These are phyloP conservation scores for Beris chalybata DNA, from an alignment of 2,888 invertebrate genomes.

Conservation along the genomic window DNA sequence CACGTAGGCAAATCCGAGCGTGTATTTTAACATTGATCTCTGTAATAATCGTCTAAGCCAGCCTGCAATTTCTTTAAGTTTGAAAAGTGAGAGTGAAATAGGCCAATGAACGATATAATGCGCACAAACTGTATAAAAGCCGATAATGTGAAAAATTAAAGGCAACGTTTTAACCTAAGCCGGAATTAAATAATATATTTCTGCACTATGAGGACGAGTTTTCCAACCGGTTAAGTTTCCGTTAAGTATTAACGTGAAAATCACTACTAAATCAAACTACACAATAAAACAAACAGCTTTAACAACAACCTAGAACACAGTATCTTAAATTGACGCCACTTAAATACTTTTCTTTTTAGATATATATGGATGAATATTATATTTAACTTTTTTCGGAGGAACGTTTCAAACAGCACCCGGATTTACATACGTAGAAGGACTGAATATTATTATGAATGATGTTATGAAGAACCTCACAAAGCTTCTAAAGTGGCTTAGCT, in stretches of 20 bases:
- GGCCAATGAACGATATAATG: constrained; percentile 33
- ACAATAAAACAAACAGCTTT: too few relatives aligned
- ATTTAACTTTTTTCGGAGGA: constrained; percentile 2
- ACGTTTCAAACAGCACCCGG: not conserved
- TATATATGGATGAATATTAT: not conserved
- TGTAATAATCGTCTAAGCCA: not conserved
- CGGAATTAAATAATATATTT: too few relatives aligned
- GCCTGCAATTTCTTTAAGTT: not conserved
- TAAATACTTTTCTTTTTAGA: not conserved
- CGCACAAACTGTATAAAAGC: constrained; percentile 32
- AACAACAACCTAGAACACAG: too few relatives aligned
- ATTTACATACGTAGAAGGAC: too few relatives aligned
- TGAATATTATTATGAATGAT: not conserved
- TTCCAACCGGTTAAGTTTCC: too few relatives aligned
- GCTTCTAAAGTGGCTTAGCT: not conserved
- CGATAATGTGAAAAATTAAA: constrained; percentile 8
- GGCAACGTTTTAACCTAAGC: not conserved
- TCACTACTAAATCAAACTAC: too few relatives aligned
- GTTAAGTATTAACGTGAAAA: too few relatives aligned
- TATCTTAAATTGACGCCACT: too few relatives aligned
- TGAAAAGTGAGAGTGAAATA: constrained; percentile 39
- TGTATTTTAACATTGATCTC: not conserved
- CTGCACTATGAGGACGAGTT: too few relatives aligned
- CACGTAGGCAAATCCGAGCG: constrained; percentile 26
- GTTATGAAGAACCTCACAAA: not conserved